A percentile compares a stretch with the other conserved stretches of the same genome.
Conservation (phyloP, 1,140 invertebrate species). For the Drosophila pseudoobscura region DNA sequence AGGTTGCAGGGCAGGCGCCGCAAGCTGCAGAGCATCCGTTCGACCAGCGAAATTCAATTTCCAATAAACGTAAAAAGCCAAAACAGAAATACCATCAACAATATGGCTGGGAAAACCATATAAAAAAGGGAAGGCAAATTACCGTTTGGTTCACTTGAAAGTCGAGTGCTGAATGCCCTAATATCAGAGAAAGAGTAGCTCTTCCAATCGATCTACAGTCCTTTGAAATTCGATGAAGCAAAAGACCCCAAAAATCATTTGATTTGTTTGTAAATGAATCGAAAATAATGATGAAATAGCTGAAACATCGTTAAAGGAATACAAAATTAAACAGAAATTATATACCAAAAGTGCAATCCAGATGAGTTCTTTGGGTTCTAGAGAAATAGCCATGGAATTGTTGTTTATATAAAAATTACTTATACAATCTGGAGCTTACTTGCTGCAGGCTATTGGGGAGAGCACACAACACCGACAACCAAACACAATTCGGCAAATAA, state of each 20-base stretch:
- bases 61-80: conserved; percentile 59
- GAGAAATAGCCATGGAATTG: no score
- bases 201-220: no score
- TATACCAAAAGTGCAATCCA: no score
- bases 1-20: conserved; percentile 5
- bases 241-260: no score
- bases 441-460: not conserved
- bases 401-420: conserved; percentile 36
- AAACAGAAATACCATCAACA: conserved; percentile 37
- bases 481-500: conserved; percentile 6
- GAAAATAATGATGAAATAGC: no score
- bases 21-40: conserved; percentile 40
- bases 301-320: no score
- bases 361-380: no score
- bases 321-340: no score
- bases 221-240: no score
- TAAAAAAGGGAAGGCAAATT: conserved; percentile 31
- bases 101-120: conserved; percentile 58
- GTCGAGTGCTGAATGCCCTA: conserved; percentile 21
- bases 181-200: no score
- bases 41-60: conserved; percentile 57
- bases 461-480: not conserved
- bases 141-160: conserved; percentile 1
- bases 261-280: no score
- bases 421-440: conserved; percentile 19